phyloP scores from a whole-genome alignment of 2,797 vertebrate genomes.

The Okamejei kenojei region DNA sequence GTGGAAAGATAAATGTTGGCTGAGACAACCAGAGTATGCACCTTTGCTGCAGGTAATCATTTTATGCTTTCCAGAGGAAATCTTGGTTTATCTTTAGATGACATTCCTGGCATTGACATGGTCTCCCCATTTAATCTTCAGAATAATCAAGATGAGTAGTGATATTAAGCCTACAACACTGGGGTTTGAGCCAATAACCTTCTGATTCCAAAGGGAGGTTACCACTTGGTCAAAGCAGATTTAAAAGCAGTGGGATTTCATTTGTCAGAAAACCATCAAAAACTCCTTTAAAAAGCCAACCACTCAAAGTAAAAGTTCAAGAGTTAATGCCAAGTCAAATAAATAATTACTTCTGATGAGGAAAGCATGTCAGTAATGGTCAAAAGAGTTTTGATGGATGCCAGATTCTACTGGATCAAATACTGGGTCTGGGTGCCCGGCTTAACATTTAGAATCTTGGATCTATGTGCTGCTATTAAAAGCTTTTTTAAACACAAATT shows the following conservation, averaged over 20 bases:
- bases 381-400: too few species aligned
- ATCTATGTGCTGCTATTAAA: too few species aligned
- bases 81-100: not conserved
- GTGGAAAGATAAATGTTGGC: not conserved
- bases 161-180: not conserved
- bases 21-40: not conserved
- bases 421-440: too few species aligned
- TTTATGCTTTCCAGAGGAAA: not conserved
- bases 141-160: not conserved
- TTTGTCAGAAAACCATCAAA: not conserved
- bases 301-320: too few species aligned
- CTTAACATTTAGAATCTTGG: too few species aligned
- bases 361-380: too few species aligned
- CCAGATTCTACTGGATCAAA: too few species aligned
- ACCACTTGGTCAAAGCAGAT: not conserved
- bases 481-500: too few species aligned
- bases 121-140: not conserved
- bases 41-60: not conserved
- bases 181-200: not conserved
- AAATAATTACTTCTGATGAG: too few species aligned
- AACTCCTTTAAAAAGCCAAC: too few species aligned
- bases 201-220: not conserved
- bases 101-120: not conserved
- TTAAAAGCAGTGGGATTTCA: not conserved
- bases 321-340: too few species aligned